Evolutionary conservation across 2,797 vertebrate genomes (phyloP).

Genomic region (Lerista edwardsae): DNA sequence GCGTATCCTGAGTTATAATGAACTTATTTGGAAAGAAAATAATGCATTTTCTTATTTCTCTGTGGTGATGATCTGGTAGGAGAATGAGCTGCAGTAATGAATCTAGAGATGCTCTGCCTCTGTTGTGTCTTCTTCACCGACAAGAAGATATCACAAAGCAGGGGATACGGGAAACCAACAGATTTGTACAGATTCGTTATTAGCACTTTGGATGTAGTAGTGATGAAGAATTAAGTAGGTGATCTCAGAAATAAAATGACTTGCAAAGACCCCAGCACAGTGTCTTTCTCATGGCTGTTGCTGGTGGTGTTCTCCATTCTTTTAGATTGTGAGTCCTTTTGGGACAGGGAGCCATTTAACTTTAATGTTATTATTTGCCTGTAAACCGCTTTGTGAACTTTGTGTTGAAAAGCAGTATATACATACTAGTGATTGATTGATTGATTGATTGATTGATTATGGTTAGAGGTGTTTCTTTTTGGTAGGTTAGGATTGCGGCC

Average conservation of each 20-base stretch:
- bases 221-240: constrained; percentile 24
- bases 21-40: constrained; percentile 53
- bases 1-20: constrained; percentile 39
- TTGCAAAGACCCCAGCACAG: constrained; percentile 17
- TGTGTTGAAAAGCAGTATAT: no score
- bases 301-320: no score
- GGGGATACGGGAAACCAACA: background rate
- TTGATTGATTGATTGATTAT: no score
- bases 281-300: no score
- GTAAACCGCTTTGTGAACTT: no score
- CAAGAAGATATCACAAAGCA: constrained; percentile 25
- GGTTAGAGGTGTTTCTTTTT: no score
- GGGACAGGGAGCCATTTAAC: no score
- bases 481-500: no score
- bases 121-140: constrained; percentile 14
- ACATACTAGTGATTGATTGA: no score
- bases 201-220: constrained; percentile 2
- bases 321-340: no score
- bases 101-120: constrained; percentile 3
- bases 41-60: constrained; percentile 49
- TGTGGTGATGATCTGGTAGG: constrained; percentile 17
- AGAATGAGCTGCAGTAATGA: constrained; percentile 30
- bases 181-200: constrained; percentile 32
- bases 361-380: no score
- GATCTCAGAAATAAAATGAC: constrained; percentile 31